Evolutionary conservation across 2,888 invertebrate species (phyloP), one percentile per base, ranked within the genome.

Genomic region (Malthinus seriepunctatus): DNA sequence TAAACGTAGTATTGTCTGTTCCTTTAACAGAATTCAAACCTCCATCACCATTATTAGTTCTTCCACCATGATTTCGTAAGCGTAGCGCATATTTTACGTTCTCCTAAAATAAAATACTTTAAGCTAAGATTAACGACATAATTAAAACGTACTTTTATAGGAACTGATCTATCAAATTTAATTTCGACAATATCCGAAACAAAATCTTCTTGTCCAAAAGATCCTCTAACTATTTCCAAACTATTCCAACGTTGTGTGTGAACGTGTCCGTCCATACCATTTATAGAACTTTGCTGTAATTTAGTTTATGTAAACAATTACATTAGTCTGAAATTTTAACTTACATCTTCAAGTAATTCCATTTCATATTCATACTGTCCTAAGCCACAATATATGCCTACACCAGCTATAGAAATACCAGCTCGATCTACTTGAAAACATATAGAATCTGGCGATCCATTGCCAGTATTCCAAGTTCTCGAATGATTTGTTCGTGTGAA

Each of bases 391-490:
- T 93, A 98, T 32, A 97, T 88, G 69, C 90, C 90, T 3, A 91
- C 91, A 0, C 97, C 98, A 31, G 91, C 91, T 37, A 98, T 85
- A 15, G 91, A 88, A 45, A 97, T 88, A 1, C 97, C 97, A 0
- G 91, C 84, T 12, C 91, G 84, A 80, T 98, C 97, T 8, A 97
- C 96, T 33, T 90, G 89, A 73, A 97, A 95, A 71, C 93, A 93
- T 70, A 99, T 91, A 0, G 97, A 97, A 80, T 99, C 98, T 0
- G 97, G 95, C 8, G 95, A 95, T 32, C 97, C 97, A 76, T 95
- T 95, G 3, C 97, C 95, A 0, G 97, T 95, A 76, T 97, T 97
- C 98, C 98, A 98, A 0, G 93, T 91, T 42, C 95, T 87, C 47
- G 90, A 89, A 66, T 91, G 88, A 76, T 95, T 96, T 42, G 92